These are phyloP conservation scores for Charadrius vociferus DNA, from an alignment of 2,113 vertebrate genomes.

Conservation along the genomic window DNA sequence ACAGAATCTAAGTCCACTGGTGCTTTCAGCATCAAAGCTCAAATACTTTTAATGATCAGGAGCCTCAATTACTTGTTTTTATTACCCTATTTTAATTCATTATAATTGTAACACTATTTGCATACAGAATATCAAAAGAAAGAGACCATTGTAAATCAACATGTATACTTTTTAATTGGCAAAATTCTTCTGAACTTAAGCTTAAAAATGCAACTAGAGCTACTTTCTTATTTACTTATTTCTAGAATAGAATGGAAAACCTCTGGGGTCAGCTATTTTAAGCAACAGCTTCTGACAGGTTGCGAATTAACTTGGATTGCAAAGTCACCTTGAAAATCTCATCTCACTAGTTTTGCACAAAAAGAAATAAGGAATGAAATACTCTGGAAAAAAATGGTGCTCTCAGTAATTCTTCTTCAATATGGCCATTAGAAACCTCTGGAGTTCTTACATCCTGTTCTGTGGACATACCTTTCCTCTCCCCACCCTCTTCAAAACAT, in stretches of 20 bases:
- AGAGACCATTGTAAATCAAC: conserved; percentile 17
- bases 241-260: conserved; percentile 16
- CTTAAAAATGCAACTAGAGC: conserved; percentile 24
- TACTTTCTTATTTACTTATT: conserved; percentile 32
- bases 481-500: neutral
- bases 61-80: conserved; percentile 13
- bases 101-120: conserved; percentile 2
- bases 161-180: conserved; percentile 19
- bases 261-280: conserved; percentile 42
- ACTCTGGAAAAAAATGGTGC: neutral
- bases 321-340: conserved; percentile 50
- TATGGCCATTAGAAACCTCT: neutral
- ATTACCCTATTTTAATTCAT: conserved; percentile 26
- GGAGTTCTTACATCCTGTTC: neutral
- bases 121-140: conserved; percentile 53
- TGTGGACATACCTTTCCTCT: neutral
- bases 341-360: neutral
- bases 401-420: neutral
- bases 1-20: neutral
- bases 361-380: neutral
- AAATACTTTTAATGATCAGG: conserved; percentile 24
- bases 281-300: conserved; percentile 31
- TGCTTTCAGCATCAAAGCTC: conserved; percentile 33
- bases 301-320: conserved; percentile 44
- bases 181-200: conserved; percentile 24